A percentile compares a stretch with the other conserved stretches of the same genome.
Evolutionary conservation across 2,888 invertebrate species (phyloP).

Genomic region (Theretra japonica): DNA sequence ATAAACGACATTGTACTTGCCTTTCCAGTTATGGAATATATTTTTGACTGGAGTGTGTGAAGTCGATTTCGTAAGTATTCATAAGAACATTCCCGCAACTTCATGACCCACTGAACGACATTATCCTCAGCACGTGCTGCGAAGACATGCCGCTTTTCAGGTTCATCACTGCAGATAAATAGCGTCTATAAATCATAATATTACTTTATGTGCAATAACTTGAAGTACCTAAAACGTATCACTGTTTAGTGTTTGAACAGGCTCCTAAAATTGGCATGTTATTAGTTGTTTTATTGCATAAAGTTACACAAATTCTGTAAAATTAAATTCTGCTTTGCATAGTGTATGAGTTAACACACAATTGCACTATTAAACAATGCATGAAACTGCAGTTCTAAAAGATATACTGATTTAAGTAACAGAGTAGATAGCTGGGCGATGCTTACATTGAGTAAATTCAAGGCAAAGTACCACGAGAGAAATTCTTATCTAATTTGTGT

Average conservation of each 20-base stretch:
- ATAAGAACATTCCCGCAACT: conserved; percentile 88
- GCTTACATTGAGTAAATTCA: not conserved
- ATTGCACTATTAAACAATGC: too few species aligned
- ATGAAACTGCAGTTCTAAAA: not conserved
- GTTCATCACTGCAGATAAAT: conserved; percentile 80
- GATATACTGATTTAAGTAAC: not conserved
- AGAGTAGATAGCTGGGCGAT: not conserved
- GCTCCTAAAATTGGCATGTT: too few species aligned
- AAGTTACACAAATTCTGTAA: too few species aligned
- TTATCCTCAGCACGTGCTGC: conserved; percentile 89
- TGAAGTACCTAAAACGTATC: too few species aligned
- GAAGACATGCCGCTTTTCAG: conserved; percentile 88
- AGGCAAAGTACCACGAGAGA: not conserved
- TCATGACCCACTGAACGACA: conserved; percentile 89
- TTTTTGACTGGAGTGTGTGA: conserved; percentile 87
- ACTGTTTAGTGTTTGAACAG: too few species aligned
- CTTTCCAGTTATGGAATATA: conserved; percentile 88
- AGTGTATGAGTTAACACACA: too few species aligned
- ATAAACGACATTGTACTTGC: conserved; percentile 55
- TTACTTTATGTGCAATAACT: not conserved
- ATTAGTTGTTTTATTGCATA: too few species aligned
- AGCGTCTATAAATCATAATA: not conserved
- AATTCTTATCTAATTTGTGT: not conserved
- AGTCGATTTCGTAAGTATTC: conserved; percentile 88
- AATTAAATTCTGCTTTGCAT: too few species aligned